Evolutionary conservation across 2,797 vertebrate genomes (phyloP).

Genomic region (Merluccius polli): DNA sequence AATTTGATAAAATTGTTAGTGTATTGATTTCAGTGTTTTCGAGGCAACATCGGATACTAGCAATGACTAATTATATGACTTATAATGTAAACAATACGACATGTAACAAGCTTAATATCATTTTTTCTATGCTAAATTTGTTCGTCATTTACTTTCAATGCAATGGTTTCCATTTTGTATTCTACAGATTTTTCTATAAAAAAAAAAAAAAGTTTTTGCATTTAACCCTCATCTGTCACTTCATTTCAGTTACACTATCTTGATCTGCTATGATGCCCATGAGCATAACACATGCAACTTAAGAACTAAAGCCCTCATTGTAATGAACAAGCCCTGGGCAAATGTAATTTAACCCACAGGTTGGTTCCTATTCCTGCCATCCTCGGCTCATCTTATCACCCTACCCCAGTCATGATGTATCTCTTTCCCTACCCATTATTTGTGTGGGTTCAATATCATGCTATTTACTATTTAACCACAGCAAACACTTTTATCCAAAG

Average conservation of each 20-base stretch:
- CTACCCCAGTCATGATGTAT: background rate
- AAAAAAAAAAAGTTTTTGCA: constrained; percentile 32
- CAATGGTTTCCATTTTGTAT: background rate
- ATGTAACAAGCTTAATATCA: background rate
- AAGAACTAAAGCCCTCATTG: background rate
- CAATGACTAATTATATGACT: background rate
- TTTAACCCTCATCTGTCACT: background rate
- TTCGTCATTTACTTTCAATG: background rate
- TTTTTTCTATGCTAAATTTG: background rate
- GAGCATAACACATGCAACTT: background rate
- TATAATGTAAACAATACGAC: background rate
- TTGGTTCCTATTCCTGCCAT: no score
- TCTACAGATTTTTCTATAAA: background rate
- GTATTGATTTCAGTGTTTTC: background rate
- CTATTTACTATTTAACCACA: background rate
- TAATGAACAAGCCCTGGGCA: background rate
- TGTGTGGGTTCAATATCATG: background rate
- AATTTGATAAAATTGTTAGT: background rate
- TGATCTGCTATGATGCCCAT: background rate
- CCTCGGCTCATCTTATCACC: no score
- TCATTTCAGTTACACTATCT: background rate
- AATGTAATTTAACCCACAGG: background rate
- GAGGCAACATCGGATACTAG: background rate
- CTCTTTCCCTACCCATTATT: background rate
- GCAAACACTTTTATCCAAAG: background rate